phyloP scores from a whole-genome alignment of 2,797 vertebrate genomes.

The Tadarida brasiliensis region DNA sequence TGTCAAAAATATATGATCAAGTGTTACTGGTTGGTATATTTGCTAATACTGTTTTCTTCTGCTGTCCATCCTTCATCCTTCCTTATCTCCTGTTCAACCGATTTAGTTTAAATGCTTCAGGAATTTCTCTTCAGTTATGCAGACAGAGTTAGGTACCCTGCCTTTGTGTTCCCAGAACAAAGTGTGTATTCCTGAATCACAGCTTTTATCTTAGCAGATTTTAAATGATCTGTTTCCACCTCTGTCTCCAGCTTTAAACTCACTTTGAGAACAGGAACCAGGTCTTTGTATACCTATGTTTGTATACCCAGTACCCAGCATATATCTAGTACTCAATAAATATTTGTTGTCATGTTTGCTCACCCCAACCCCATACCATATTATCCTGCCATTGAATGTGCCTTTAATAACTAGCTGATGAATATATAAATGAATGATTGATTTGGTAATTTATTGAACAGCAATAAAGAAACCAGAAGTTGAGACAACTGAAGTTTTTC shows the following conservation, averaged over 20 bases:
- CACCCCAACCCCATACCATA: not conserved
- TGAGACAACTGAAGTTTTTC: not conserved
- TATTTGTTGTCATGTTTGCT: not conserved
- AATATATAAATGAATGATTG: constrained; percentile 15
- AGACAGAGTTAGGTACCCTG: not conserved
- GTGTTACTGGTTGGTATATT: not conserved
- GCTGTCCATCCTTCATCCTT: not conserved
- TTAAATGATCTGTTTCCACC: not conserved
- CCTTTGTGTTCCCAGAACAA: not conserved
- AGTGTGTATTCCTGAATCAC: not conserved
- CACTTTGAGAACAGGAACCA: not conserved
- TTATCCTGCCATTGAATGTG: not conserved
- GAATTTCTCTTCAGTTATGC: not conserved
- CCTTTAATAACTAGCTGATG: not conserved
- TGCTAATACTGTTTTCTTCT: not conserved
- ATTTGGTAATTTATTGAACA: not conserved
- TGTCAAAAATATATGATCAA: not conserved
- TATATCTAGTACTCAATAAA: not conserved
- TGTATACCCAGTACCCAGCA: not conserved
- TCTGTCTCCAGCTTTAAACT: not conserved
- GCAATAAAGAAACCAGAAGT: constrained; percentile 34
- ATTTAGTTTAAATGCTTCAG: not conserved
- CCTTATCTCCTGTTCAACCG: not conserved
- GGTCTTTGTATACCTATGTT: not conserved
- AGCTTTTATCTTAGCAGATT: not conserved